Base-by-base conservation (phyloP, 1,140 invertebrate species). In the Protaetia brevitarsis region DNA sequence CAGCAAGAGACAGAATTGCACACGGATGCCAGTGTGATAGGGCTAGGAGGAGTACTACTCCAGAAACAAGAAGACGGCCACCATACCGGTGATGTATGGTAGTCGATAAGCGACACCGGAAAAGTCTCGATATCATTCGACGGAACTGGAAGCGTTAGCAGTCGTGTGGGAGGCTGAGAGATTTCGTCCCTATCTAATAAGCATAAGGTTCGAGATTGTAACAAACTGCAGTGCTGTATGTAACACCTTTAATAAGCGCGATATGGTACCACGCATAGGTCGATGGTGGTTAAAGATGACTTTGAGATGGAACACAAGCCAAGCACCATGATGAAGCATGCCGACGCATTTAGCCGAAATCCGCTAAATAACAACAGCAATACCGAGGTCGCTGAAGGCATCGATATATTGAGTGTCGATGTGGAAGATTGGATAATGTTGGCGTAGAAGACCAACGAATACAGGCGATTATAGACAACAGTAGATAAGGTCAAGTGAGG, bases 331-430 rank as follows among this genome's bases (percentile, higher is more conserved):
- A 77, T 78, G 74, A 27, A 10, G 0, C 79, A 78, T 62, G 79
- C 75, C 0, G 79, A 80, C 61, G 74, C 75, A 0, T 58, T 79
- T 10, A 74, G 73, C 51, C 57, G 75, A 28, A 72, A 74, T 41
- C 71, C 68, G 63, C 66, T 75, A 7, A 57, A 72, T 0, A 65
- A 69, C 37, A 59, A 68, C 6, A 72, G 69, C 41, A 74, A 78
- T 57, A 71, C 77, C 23, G 77, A 77, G 3, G 69, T 71, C 3
- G 73, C 72, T 5, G n/a, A n/a, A n/a, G 74, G 73, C 67, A 59
- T 70, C 6, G 68, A 71, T 11, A 76, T 34, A 7, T 34, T 71
- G 58, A 76, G 69, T 61, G 45, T 76, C 7, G 45, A 69, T 6
- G 67, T 74, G 19, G 10, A 63, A 66, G 13, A 65, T 63, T 31